Percentiles rank a stretch among this genome's conserved stretches.
Conservation (phyloP, 2,797 vertebrate genomes). For the Heliangelus exortis region DNA sequence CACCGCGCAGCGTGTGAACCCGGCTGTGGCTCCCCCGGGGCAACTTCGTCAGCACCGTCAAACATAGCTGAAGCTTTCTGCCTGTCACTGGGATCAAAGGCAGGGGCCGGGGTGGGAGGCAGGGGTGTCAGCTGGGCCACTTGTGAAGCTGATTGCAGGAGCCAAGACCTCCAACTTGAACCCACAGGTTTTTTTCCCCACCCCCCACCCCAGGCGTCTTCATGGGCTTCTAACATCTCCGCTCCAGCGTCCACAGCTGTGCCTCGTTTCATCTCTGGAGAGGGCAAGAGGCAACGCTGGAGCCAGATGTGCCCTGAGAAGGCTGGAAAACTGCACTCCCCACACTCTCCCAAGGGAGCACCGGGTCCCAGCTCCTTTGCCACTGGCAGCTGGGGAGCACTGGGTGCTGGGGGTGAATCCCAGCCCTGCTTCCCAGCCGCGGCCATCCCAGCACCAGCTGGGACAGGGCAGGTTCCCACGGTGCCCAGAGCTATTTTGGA, state of each 20-base stretch:
- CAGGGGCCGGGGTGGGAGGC: not conserved
- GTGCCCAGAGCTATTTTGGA: not conserved
- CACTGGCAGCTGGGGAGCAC: not conserved
- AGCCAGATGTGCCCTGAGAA: not conserved
- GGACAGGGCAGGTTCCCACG: not conserved
- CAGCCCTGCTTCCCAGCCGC: not conserved
- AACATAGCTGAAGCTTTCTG: slow-evolving; percentile 19
- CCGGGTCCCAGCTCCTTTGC: not conserved
- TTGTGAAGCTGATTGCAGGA: slow-evolving; percentile 46
- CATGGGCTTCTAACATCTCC: not conserved
- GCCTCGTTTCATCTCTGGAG: not conserved
- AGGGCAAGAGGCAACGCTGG: not conserved
- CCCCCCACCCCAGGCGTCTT: not conserved
- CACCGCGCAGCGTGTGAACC: not conserved
- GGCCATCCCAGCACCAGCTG: not conserved
- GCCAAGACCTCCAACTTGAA: slow-evolving; percentile 59
- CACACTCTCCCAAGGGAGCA: rapidly evolving
- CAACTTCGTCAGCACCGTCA: not conserved
- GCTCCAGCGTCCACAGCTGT: slow-evolving; percentile 13
- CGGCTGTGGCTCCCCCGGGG: not conserved
- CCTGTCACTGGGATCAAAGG: slow-evolving; percentile 71
- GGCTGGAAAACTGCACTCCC: not conserved
- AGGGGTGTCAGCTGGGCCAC: slow-evolving; percentile 56
- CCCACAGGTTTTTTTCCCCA: not conserved
- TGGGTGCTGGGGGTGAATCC: not conserved